Percentiles rank a stretch among this genome's conserved stretches.
phyloP scores from a whole-genome alignment of 2,888 invertebrate genomes.

The Chloroclysta siterata region DNA sequence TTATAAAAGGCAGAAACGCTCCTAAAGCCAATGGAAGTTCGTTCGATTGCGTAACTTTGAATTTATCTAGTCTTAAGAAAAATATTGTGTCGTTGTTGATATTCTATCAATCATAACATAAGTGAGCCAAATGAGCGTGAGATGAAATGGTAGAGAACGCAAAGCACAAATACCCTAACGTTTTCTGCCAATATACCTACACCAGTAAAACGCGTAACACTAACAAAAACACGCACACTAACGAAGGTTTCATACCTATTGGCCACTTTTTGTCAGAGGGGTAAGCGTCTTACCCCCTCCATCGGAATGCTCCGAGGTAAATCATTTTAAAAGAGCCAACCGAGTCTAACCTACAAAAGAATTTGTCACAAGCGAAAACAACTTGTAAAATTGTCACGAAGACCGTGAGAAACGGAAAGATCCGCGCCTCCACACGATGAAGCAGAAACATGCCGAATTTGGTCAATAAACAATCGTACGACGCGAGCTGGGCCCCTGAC shows the following conservation, averaged over 20 bases:
- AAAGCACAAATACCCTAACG: not conserved
- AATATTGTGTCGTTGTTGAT: not conserved
- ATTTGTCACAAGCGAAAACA: slow-evolving; percentile 11
- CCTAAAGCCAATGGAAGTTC: not conserved
- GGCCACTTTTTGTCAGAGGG: slow-evolving; percentile 2
- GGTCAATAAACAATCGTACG: slow-evolving; percentile 54
- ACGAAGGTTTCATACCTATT: slow-evolving; percentile 1
- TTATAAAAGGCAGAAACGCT: not conserved
- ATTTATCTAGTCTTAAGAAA: too few relatives aligned
- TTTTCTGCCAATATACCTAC: not conserved
- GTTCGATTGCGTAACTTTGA: not conserved
- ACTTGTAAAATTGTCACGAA: slow-evolving; percentile 23
- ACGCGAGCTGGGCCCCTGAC: slow-evolving; percentile 71
- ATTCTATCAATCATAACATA: not conserved
- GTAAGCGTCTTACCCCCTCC: slow-evolving; percentile 1
- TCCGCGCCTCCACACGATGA: slow-evolving; percentile 26
- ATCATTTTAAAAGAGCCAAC: not conserved
- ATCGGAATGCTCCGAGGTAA: not conserved
- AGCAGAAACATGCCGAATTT: slow-evolving; percentile 47
- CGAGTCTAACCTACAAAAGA: slow-evolving; percentile 2
- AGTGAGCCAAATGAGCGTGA: not conserved
- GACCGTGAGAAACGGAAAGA: slow-evolving; percentile 43
- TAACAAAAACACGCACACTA: slow-evolving; percentile 9
- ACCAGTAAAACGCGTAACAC: not conserved
- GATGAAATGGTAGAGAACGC: slow-evolving; percentile 2